These are phyloP conservation scores for Cercopithecus mona DNA, from an alignment of 2,113 vertebrate species.

Conservation along the genomic window DNA sequence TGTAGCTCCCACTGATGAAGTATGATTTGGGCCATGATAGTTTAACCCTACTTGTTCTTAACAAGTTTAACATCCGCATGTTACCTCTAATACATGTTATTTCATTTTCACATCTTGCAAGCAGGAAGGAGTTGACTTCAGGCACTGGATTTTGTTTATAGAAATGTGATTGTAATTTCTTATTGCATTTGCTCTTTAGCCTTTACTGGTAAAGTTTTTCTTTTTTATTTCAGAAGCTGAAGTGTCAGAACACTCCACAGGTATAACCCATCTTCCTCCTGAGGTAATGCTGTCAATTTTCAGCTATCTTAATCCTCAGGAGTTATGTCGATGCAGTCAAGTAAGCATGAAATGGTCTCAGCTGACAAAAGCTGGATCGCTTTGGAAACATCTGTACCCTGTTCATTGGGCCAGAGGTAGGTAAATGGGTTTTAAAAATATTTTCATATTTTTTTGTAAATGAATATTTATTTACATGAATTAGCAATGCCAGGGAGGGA, in stretches of 20 bases:
- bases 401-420: conserved; percentile 97
- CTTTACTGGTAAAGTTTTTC: conserved; percentile 43
- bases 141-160: conserved; percentile 51
- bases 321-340: conserved; percentile 95
- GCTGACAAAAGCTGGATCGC: conserved; percentile 91
- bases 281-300: conserved; percentile 96
- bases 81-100: conserved; percentile 15
- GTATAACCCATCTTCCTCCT: conserved; percentile 92
- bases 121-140: conserved; percentile 63
- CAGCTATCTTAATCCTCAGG: conserved; percentile 91
- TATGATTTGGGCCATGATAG: conserved; percentile 48
- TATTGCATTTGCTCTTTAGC: not conserved
- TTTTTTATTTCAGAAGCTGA: conserved; percentile 84
- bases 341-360: conserved; percentile 94
- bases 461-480: not conserved
- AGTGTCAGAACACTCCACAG: conserved; percentile 80
- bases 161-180: conserved; percentile 47
- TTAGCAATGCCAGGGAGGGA: not conserved
- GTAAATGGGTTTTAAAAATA: conserved; percentile 50
- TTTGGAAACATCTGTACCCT: conserved; percentile 98
- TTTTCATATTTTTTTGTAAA: not conserved
- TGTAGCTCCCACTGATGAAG: conserved; percentile 56
- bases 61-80: conserved; percentile 51
- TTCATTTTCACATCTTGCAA: conserved; percentile 60
- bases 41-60: conserved; percentile 60